Percentiles rank a stretch among this genome's conserved stretches.
Conservation (phyloP, 2,797 vertebrate genomes). For the Heteromormyrus szaboi region DNA sequence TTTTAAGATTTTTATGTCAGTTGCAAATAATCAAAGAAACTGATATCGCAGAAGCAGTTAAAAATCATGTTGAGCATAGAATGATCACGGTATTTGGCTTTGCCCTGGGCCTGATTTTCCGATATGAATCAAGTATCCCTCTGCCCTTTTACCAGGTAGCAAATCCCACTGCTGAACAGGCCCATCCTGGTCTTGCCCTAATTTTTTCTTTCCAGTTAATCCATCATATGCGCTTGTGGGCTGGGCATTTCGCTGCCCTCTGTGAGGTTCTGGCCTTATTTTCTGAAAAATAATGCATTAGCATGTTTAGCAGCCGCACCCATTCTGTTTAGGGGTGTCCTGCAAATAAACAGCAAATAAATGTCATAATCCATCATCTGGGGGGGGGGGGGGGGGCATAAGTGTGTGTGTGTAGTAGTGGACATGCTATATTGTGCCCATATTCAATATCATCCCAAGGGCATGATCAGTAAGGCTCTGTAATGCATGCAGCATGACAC, state of each 20-base stretch:
- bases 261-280: not conserved
- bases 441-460: conserved; percentile 1
- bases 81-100: not conserved
- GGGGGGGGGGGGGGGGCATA: too few relatives aligned
- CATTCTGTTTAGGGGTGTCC: not conserved
- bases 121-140: not conserved
- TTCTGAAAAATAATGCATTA: not conserved
- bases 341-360: not conserved
- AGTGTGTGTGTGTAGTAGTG: not conserved
- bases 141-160: not conserved
- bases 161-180: not conserved
- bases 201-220: not conserved
- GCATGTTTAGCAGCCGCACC: not conserved
- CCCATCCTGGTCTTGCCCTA: not conserved
- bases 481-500: not conserved
- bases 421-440: not conserved
- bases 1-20: not conserved
- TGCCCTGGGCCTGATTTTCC: not conserved
- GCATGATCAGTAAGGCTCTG: not conserved
- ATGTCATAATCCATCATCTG: not conserved
- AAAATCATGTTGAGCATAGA: not conserved
- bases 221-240: not conserved
- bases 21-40: not conserved
- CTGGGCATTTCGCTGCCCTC: not conserved
- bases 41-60: not conserved